Conservation (phyloP, 2,797 vertebrate species). For the Chrysocyon brachyurus region DNA sequence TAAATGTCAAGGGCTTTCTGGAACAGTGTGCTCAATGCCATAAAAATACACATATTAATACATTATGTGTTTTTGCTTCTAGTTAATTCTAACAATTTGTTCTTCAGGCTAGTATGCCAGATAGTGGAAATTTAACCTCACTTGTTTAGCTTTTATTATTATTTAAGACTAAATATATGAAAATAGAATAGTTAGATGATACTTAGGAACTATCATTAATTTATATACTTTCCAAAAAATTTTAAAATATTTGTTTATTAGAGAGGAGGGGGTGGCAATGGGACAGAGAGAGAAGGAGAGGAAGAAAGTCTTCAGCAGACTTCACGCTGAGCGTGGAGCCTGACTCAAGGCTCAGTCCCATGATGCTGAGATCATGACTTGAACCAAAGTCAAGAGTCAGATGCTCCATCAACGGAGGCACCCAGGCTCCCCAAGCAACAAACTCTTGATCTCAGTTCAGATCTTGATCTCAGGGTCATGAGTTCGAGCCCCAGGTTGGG, state of each 20-base stretch:
- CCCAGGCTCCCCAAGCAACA: neutral
- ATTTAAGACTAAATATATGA: neutral
- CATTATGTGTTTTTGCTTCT: neutral
- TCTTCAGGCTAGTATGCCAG: neutral
- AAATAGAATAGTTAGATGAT: conserved; percentile 21
- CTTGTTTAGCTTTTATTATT: conserved; percentile 13
- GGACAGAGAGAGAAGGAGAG: neutral
- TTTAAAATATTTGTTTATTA: neutral
- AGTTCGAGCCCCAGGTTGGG: neutral
- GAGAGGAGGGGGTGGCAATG: neutral
- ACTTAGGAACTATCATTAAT: neutral
- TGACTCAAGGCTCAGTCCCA: neutral
- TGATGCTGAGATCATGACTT: neutral
- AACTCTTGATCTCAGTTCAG: neutral
- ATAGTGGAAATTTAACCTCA: conserved; percentile 16
- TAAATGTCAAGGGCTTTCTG: conserved; percentile 27
- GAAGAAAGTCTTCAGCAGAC: neutral
- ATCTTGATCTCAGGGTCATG: neutral
- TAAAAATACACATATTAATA: neutral
- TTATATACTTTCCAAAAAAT: neutral
- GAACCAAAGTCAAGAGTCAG: neutral
- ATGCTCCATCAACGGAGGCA: neutral
- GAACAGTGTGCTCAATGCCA: neutral
- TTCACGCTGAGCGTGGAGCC: neutral
- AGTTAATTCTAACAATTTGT: conserved; percentile 14